Evolutionary conservation across 2,113 vertebrate genomes (phyloP).

Genomic region (Pteropus alecto): DNA sequence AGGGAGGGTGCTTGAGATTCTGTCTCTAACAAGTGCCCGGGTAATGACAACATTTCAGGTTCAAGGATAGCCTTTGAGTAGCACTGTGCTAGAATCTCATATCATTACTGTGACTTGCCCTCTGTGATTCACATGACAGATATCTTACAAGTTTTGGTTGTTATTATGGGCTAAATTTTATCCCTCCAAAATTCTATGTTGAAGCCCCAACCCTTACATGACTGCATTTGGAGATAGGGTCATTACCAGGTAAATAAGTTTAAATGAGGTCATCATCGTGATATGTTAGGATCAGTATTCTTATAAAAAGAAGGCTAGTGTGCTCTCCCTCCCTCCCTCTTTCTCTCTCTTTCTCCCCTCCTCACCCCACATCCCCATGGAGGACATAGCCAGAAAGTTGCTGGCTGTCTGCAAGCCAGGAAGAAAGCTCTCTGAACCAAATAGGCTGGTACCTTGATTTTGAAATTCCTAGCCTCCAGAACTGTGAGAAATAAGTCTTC

Average conservation of each 20-base stretch:
- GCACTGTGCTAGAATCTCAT: not conserved
- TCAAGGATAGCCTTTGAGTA: not conserved
- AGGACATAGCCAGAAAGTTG: not conserved
- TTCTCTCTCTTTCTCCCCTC: not conserved
- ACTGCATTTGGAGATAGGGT: not conserved
- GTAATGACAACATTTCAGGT: not conserved
- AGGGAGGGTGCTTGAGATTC: not conserved
- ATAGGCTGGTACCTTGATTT: not conserved
- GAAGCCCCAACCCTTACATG: not conserved
- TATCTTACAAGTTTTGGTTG: not conserved
- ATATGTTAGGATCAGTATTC: not conserved
- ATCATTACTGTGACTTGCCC: not conserved
- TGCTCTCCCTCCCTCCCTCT: not conserved
- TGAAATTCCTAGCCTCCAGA: not conserved
- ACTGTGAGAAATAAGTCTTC: not conserved
- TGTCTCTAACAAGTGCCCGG: not conserved
- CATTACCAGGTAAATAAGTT: not conserved
- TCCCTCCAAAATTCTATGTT: not conserved
- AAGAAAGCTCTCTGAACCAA: not conserved
- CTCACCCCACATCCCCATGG: too few relatives aligned
- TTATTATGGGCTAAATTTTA: not conserved
- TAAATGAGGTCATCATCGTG: not conserved
- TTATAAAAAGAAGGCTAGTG: not conserved
- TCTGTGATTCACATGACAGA: not conserved
- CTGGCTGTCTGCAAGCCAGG: not conserved